Conservation (phyloP, 2,113 vertebrate species). For the Brienomyrus longianalis region DNA sequence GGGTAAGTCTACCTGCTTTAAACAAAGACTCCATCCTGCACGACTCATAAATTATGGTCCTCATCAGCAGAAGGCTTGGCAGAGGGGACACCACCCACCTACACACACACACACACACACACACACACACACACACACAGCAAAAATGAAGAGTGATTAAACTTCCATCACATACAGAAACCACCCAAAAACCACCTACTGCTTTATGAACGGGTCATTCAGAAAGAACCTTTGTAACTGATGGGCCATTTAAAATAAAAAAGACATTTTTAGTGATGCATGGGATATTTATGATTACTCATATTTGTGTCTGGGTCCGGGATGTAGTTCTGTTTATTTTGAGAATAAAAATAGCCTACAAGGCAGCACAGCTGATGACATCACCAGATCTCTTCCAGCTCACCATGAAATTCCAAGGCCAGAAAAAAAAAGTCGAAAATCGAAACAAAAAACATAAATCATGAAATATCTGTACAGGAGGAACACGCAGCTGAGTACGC, state of each 20-base stretch:
- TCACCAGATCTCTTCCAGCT: conserved; percentile 9
- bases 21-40: conserved; percentile 56
- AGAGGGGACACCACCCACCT: conserved; percentile 34
- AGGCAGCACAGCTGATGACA: conserved; percentile 15
- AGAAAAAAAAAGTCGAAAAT: not conserved
- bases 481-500: not conserved
- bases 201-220: not conserved
- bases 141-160: not conserved
- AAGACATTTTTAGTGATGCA: not conserved
- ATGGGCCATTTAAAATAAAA: not conserved
- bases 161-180: not conserved
- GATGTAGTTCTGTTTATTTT: not conserved
- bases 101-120: not conserved
- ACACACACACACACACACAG: not conserved
- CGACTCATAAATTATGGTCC: conserved; percentile 50
- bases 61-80: conserved; percentile 48
- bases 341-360: not conserved
- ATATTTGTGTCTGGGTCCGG: not conserved
- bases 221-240: not conserved
- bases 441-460: not conserved
- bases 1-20: conserved; percentile 59
- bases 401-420: not conserved
- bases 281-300: not conserved
- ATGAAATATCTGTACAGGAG: not conserved
- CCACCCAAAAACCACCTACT: not conserved